Evolutionary conservation across 1,140 invertebrate genomes (phyloP).

Genomic region (Lordiphosa mommai): DNA sequence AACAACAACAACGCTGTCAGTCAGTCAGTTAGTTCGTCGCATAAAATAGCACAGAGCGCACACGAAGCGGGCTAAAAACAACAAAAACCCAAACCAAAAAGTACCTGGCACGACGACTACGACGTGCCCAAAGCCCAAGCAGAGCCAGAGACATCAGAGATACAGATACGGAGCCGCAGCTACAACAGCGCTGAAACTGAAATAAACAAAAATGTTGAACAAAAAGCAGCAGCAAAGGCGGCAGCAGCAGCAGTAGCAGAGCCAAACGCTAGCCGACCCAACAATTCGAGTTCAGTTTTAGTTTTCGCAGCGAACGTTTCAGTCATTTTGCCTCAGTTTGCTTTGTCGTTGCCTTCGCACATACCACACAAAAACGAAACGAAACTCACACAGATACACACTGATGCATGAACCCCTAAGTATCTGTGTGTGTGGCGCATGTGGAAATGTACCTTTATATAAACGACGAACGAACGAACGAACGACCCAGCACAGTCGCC

Average conservation of each 20-base stretch:
- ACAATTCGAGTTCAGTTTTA: constrained; percentile 67
- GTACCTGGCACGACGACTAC: constrained; percentile 42
- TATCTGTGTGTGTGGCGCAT: constrained; percentile 33
- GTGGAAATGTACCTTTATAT: constrained; percentile 76
- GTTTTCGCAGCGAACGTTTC: constrained; percentile 62
- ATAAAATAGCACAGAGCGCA: constrained; percentile 74
- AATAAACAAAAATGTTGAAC: constrained; percentile 76
- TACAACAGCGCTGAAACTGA: constrained; percentile 35
- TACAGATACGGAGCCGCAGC: constrained; percentile 55
- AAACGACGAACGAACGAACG: constrained; percentile 41
- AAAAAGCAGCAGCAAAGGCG: constrained; percentile 30
- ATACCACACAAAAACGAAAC: constrained; percentile 44
- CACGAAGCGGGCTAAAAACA: constrained; percentile 59
- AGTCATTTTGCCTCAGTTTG: constrained; percentile 48
- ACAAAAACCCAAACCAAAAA: constrained; percentile 62
- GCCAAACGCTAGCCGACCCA: constrained; percentile 27
- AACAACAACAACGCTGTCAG: constrained; percentile 29
- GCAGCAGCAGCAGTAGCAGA: neutral
- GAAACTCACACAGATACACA: constrained; percentile 25
- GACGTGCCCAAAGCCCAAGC: constrained; percentile 19
- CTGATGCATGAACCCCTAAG: constrained; percentile 30
- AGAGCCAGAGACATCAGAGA: constrained; percentile 46
- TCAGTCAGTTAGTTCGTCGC: constrained; percentile 52
- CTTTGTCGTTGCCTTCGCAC: constrained; percentile 55
- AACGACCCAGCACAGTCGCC: constrained; percentile 51